Percentiles rank a stretch among this genome's conserved stretches.
These are phyloP conservation scores for Echinops telfairi DNA, from an alignment of 2,113 vertebrate genomes.

Conservation along the genomic window DNA sequence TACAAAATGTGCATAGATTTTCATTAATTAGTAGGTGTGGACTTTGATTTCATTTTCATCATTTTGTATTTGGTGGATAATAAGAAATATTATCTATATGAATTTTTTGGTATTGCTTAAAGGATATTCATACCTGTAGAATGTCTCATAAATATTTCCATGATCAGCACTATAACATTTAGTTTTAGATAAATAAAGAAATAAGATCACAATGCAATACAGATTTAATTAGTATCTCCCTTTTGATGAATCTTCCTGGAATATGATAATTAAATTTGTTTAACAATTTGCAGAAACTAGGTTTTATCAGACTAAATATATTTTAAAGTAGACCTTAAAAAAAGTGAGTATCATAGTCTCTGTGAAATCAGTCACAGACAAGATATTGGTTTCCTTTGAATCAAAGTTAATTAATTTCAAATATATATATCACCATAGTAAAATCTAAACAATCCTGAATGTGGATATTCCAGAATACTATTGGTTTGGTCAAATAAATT, in stretches of 20 bases:
- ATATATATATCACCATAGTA: neutral
- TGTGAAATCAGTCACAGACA: conserved; percentile 6
- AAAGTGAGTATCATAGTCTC: neutral
- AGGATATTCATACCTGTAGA: conserved; percentile 34
- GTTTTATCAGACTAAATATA: neutral
- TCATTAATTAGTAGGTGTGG: conserved; percentile 27
- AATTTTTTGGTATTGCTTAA: conserved; percentile 24
- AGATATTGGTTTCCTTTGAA: conserved; percentile 24
- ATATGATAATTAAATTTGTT: neutral
- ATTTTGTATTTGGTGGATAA: conserved; percentile 59
- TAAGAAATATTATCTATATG: conserved; percentile 23
- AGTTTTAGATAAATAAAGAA: conserved; percentile 52
- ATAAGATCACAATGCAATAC: neutral
- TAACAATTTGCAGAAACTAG: neutral
- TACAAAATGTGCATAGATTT: neutral
- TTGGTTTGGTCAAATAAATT: neutral
- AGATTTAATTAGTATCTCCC: conserved; percentile 2
- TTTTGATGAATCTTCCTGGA: conserved; percentile 28
- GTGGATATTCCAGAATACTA: neutral
- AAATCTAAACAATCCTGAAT: neutral
- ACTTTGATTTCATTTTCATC: conserved; percentile 41
- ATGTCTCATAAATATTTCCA: conserved; percentile 38
- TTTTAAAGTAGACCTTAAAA: conserved; percentile 34
- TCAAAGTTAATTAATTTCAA: conserved; percentile 51
- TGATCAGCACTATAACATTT: conserved; percentile 42